Evolutionary conservation across 2,797 vertebrate species (phyloP).

Genomic region (Geotria australis): DNA sequence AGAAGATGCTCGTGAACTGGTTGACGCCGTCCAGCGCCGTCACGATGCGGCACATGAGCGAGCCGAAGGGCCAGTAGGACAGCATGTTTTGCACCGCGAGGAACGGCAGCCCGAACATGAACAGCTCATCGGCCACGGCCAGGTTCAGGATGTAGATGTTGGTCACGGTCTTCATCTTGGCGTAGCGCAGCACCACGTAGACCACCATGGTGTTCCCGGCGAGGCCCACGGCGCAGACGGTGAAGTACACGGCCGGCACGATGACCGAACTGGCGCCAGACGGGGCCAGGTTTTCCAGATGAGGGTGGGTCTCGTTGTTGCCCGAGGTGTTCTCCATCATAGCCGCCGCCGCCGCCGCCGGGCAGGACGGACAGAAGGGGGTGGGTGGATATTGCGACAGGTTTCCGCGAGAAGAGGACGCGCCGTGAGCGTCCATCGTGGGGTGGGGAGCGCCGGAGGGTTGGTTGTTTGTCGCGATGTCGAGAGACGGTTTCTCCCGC

Average conservation of each 20-base stretch:
- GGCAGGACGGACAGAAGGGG: neutral
- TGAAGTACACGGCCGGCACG: slow-evolving; percentile 47
- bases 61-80: slow-evolving; percentile 83
- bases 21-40: slow-evolving; percentile 84
- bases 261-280: slow-evolving; percentile 35
- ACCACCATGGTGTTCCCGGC: slow-evolving; percentile 71
- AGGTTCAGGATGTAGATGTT: slow-evolving; percentile 84
- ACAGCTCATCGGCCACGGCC: slow-evolving; percentile 71
- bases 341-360: slow-evolving; percentile 1
- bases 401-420: no score
- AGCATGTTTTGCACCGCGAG: slow-evolving; percentile 70
- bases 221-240: slow-evolving; percentile 54
- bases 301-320: no score
- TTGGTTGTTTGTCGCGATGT: no score
- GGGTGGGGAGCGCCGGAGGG: no score
- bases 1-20: slow-evolving; percentile 93
- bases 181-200: slow-evolving; percentile 50
- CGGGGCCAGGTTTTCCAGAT: no score
- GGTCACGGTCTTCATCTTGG: slow-evolving; percentile 64
- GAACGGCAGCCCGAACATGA: slow-evolving; percentile 74
- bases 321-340: slow-evolving; percentile 8
- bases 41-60: slow-evolving; percentile 61
- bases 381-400: neutral
- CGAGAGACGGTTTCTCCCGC: no score
- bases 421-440: no score